These are phyloP conservation scores for Xiphophorus birchmanni DNA, from an alignment of 2,797 vertebrate species.

Conservation along the genomic window DNA sequence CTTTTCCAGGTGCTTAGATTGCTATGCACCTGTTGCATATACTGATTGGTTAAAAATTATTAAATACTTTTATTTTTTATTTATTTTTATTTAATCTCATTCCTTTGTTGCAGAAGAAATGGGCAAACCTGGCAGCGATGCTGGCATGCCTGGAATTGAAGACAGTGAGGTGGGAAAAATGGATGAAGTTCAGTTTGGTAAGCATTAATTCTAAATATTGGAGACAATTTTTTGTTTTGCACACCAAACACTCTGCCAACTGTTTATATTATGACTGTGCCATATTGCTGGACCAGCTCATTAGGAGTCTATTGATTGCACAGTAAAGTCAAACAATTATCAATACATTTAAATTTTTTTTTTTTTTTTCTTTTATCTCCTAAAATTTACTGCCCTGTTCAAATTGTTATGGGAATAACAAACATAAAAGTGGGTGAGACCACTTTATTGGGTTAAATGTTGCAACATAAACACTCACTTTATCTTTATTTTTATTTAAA, in stretches of 20 bases:
- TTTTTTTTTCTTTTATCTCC: background rate
- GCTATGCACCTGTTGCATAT: background rate
- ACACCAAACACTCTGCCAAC: background rate
- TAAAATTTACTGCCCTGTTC: background rate
- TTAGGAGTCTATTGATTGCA: background rate
- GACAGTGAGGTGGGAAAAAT: conserved; percentile 92
- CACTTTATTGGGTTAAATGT: background rate
- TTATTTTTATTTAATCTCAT: background rate
- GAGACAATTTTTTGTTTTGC: background rate
- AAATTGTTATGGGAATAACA: background rate
- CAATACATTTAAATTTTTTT: background rate
- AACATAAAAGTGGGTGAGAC: background rate
- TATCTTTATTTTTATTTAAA: conserved; percentile 31
- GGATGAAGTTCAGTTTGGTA: conserved; percentile 88
- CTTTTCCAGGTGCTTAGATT: background rate
- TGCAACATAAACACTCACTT: background rate
- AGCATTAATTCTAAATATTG: conserved; percentile 43
- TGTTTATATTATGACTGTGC: background rate
- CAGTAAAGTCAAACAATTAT: background rate
- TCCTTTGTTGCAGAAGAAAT: conserved; percentile 80
- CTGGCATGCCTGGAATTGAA: conserved; percentile 98
- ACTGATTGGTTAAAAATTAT: background rate
- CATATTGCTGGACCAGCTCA: background rate
- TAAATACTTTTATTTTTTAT: background rate
- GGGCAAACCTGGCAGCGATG: conserved; percentile 90